Percentiles rank a stretch among this genome's conserved stretches.
Evolutionary conservation across 2,797 vertebrate genomes (phyloP).

Genomic region (Mareca strepera): DNA sequence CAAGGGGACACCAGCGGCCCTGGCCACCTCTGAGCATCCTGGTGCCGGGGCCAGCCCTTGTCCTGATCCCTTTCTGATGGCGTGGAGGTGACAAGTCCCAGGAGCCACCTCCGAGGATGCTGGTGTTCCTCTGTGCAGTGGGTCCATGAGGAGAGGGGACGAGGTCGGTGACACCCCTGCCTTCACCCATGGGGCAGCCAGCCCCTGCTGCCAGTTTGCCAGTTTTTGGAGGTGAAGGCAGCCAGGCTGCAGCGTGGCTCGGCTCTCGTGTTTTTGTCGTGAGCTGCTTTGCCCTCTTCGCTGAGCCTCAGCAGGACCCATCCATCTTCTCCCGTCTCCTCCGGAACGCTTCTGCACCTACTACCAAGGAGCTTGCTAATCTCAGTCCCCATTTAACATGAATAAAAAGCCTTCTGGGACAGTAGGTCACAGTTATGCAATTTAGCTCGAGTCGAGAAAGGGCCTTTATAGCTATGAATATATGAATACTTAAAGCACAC

Average conservation of each 20-base stretch:
- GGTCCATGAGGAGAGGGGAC: neutral
- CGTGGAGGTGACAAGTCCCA: rapidly evolving
- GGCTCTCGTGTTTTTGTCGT: neutral
- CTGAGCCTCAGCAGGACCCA: conserved; percentile 19
- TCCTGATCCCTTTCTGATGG: neutral
- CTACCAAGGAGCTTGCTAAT: conserved; percentile 20
- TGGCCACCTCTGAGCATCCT: neutral
- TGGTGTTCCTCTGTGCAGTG: rapidly evolving
- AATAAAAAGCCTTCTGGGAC: conserved; percentile 69
- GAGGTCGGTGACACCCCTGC: neutral
- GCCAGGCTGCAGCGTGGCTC: neutral
- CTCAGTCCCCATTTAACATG: conserved; percentile 48
- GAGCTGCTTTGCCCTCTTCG: neutral
- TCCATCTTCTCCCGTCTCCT: conserved; percentile 42
- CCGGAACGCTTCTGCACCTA: conserved; percentile 20
- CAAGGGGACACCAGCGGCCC: neutral
- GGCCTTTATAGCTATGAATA: conserved; percentile 68
- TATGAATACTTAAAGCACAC: conserved; percentile 65
- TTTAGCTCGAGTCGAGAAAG: conserved; percentile 60
- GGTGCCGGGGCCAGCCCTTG: neutral
- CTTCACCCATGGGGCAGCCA: neutral
- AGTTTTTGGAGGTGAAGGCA: neutral
- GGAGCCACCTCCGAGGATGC: neutral
- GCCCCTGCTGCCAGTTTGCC: neutral
- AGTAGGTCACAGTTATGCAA: conserved; percentile 62